Evolutionary conservation across 2,797 vertebrate genomes (phyloP), one percentile per base, ranked within the genome.

Genomic region (Catharus ustulatus): DNA sequence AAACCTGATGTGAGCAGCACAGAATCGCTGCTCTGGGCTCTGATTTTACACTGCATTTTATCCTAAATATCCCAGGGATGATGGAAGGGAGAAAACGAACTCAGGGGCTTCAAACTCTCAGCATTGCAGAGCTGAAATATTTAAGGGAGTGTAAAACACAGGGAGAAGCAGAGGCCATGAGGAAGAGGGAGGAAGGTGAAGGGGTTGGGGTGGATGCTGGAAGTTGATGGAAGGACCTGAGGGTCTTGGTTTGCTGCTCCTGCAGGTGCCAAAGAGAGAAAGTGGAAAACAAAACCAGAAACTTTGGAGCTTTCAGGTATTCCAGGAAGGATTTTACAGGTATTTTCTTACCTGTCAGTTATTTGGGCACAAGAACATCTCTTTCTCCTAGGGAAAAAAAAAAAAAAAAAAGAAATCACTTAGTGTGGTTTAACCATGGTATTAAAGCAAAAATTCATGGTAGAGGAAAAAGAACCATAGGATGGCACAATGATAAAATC

Each of bases 91-190:
- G 75, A 63, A 76, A 87, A 52, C 5, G 52, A 71, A 38, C n/a
- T n/a, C 1, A 0, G 11, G 9, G 40, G 30, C 48, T 73, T 88
- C 48, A 8, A 58, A 17, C 9, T n/a, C 2, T 19, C 4, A 1
- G 24, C 3, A 0, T 4, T 29, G 20, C 38, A 61, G 42, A 46
- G 51, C 52, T 90, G 91, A 63, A 63, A 57, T 64, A 29, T 71
- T 80, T 26, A 34, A 76, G 55, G 3, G 55, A 74, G 43, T 1
- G 34, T 51, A 36, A 23, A 57, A 73, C 5, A 15, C 1, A 0
- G 32, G 51, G 57, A 61, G 52, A 58, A 8, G 51, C 42, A 82
- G 38, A 68, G n/a, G 38, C 62, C 24, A 3, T 0, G 13, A 52
- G 49, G 34, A 43, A 51, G 23, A 34, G 32, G 30, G 23, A 29